phyloP scores from a whole-genome alignment of 2,888 invertebrate species.

The Acrobasis consociella region DNA sequence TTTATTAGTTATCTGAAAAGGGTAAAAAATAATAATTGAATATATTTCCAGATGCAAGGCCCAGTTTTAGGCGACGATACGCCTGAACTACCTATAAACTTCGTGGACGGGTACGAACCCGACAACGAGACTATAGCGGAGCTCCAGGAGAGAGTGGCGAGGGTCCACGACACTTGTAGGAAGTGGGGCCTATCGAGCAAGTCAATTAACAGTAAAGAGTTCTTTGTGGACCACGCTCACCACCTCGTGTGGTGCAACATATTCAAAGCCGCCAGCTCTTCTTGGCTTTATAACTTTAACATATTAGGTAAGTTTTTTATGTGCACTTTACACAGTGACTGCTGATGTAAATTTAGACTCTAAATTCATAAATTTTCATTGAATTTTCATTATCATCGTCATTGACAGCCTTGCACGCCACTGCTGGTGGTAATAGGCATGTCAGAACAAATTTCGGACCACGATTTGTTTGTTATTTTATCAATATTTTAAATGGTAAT shows the following conservation, averaged over 20 bases:
- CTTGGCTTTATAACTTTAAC: constrained; percentile 91
- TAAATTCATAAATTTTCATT: no score
- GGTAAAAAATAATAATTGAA: neutral
- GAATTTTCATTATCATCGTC: no score
- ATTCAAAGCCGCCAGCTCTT: constrained; percentile 90
- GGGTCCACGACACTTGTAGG: constrained; percentile 76
- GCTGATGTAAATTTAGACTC: no score
- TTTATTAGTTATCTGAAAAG: no score
- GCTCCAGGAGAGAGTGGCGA: constrained; percentile 71
- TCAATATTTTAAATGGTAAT: neutral
- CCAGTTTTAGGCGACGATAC: constrained; percentile 65
- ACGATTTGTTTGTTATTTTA: no score
- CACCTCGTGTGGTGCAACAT: constrained; percentile 89
- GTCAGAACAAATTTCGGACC: no score
- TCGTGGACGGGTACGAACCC: constrained; percentile 60
- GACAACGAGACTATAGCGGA: constrained; percentile 70
- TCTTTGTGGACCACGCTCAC: constrained; percentile 86
- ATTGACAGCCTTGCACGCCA: no score
- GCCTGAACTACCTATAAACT: constrained; percentile 42
- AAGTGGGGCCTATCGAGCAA: constrained; percentile 53
- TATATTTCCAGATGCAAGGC: constrained; percentile 59
- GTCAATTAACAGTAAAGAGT: constrained; percentile 87
- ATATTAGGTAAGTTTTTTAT: constrained; percentile 78
- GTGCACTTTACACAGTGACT: no score
- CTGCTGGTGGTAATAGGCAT: no score